Base-by-base conservation (phyloP, 2,797 vertebrate species). In the Sparus aurata region DNA sequence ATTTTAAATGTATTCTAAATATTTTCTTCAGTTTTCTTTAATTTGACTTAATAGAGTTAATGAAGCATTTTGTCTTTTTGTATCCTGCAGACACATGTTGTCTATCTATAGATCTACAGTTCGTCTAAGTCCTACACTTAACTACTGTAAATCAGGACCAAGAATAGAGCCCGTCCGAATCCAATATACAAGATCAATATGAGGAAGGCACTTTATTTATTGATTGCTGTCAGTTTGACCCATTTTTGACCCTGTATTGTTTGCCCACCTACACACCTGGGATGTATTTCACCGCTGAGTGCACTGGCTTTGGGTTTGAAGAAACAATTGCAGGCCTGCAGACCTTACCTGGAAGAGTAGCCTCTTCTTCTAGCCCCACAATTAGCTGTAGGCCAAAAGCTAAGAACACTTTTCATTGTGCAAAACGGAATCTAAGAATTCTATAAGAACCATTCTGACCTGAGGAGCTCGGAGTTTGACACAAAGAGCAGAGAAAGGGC, bases 241-340 rank as follows among this genome's bases (percentile, higher is more conserved):
- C 5, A 34, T 45, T 60, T 65, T 30, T 1, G 1, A 43, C 47
- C 25, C 3, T 76, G 43, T 55, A 46, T 25, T 57, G 25, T 68
- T 30, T 2, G 58, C 12, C 25, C 22, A 53, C 23, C 43, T 38
- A 15, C 15, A 15, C 23, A 58, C 17, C 17, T 6, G 27, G 65
- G 23, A 59, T 63, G 15, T 49, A 55, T 73, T 25, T 49, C 49
- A 67, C 57, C 58, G 34, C 52, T 66, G 38, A 15, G 22, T 22
- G 41, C 41, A 53, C 7, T 25, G 38, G 63, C 34, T 55, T 27
- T 54, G 5, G 15, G 12, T 15, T 54, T 6, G 23, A 54, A 55
- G 15, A 55, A 55, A 55, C 13, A 16, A 23, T 8, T 20, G 52
- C 5, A 63, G 34, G 7, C 34, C 34, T 8, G 2, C 34, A 34